phyloP scores from a whole-genome alignment of 2,113 vertebrate genomes.

The Gavia stellata region DNA sequence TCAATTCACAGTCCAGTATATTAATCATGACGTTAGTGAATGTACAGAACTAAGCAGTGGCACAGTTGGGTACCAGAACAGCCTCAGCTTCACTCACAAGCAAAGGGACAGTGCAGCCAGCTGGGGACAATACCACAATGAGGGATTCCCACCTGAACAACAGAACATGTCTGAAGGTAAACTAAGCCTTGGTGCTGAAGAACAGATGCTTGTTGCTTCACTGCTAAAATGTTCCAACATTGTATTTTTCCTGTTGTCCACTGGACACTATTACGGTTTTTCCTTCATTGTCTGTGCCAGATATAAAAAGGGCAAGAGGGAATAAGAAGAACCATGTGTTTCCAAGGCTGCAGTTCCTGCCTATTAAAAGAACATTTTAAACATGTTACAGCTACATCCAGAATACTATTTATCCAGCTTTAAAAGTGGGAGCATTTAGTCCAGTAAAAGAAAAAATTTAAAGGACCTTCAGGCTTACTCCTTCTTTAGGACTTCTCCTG shows the following conservation, averaged over 20 bases:
- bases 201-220: not conserved
- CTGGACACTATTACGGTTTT: conserved; percentile 5
- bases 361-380: not conserved
- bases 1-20: not conserved
- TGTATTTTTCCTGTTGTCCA: not conserved
- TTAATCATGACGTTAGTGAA: accelerated
- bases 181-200: not conserved
- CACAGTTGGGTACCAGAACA: not conserved
- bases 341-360: conserved; percentile 1
- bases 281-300: not conserved
- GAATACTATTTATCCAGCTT: not conserved
- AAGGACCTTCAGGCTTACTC: not conserved
- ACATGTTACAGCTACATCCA: not conserved
- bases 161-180: not conserved
- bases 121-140: not conserved
- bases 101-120: not conserved
- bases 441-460: not conserved
- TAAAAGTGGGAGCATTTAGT: not conserved
- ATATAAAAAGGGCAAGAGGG: not conserved
- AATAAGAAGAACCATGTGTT: conserved; percentile 17
- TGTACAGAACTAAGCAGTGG: accelerated
- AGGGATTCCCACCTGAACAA: not conserved
- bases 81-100: not conserved
- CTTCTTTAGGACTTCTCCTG: not conserved
- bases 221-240: not conserved